Base-by-base conservation (phyloP, 2,888 invertebrate genomes). In the Cephus spinipes region DNA sequence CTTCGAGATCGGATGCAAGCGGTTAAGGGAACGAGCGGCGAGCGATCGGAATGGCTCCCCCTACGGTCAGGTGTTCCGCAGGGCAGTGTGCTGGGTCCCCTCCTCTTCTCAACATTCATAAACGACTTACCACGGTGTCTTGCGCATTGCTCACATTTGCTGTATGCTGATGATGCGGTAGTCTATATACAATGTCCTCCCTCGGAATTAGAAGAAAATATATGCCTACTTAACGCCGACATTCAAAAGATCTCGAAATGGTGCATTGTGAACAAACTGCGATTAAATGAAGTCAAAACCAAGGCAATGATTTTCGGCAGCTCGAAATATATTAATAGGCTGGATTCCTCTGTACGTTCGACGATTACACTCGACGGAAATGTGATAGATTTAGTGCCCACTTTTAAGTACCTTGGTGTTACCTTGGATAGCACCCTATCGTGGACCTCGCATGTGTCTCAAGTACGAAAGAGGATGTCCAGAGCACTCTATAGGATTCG, bases 71-170 rank as follows among this genome's bases (percentile, higher is more conserved):
- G 78, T 34, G 78, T 78, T 2, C 73, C 78, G 11, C 76, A 73
- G 76, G 76, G 73, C 34, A 76, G 76, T 40, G 76, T 78, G 31
- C 71, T 78, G 73, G 73, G 78, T 31, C 76, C 73, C 23, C 76
- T 76, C 11, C 73, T 78, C 69, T 78, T 76, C 73, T 69, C 36
- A 30, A 79, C 74, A 36, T 78, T 76, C 12, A 68, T 78, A n/a
- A 76, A 76, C 55, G 33, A 73, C 68, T 15, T 78, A n/a, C 73
- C 35, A 11, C 12, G 4, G 30, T 40, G 71, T 15, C 30, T 77
- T 6, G 35, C 11, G 11, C 12, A 35, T 23, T 23, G 76, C 9
- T 11, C 69, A 15, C 15, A 76, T 31, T 0, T 75, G 9, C 75
- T 78, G 3, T 76, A 75, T 36, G 76, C 69, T 1, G 78, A 78